phyloP scores from a whole-genome alignment of 2,888 invertebrate species.

The Drosophila vallismaia region DNA sequence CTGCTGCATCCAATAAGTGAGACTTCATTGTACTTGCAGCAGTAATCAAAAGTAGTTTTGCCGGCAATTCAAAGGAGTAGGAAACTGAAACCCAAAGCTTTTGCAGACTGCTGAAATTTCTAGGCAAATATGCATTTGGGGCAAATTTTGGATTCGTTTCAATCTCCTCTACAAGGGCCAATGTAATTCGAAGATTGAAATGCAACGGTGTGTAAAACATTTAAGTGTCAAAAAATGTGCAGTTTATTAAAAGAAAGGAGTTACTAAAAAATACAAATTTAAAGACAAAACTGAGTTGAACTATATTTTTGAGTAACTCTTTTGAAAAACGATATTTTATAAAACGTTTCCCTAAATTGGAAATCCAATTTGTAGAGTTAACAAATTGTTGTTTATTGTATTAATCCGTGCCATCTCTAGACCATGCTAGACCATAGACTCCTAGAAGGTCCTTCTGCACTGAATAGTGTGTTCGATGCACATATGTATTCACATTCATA shows the following conservation, averaged over 20 bases:
- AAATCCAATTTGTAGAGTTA: neutral
- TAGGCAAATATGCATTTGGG: conserved; percentile 49
- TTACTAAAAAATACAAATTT: too few relatives aligned
- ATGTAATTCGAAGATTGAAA: conserved; percentile 24
- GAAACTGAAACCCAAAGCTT: conserved; percentile 35
- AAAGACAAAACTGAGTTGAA: too few relatives aligned
- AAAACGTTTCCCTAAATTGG: neutral
- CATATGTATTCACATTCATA: conserved; percentile 1
- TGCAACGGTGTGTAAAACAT: conserved; percentile 3
- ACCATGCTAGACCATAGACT: neutral
- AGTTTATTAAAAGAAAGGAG: neutral
- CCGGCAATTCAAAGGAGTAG: conserved; percentile 21
- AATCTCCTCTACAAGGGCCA: neutral
- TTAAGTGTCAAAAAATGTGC: neutral
- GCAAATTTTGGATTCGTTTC: conserved; percentile 19
- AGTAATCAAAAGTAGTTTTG: conserved; percentile 76
- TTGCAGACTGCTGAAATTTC: conserved; percentile 62
- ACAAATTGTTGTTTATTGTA: neutral
- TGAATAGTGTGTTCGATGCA: neutral
- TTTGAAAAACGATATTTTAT: neutral
- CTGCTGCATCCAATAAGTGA: conserved; percentile 53
- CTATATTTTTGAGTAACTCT: too few relatives aligned
- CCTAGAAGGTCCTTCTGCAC: neutral
- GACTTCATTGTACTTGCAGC: conserved; percentile 56
- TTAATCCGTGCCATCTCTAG: conserved; percentile 6